A percentile compares a stretch with the other conserved stretches of the same genome.
Conservation (phyloP, 2,113 vertebrate genomes). For the Murina feae region DNA sequence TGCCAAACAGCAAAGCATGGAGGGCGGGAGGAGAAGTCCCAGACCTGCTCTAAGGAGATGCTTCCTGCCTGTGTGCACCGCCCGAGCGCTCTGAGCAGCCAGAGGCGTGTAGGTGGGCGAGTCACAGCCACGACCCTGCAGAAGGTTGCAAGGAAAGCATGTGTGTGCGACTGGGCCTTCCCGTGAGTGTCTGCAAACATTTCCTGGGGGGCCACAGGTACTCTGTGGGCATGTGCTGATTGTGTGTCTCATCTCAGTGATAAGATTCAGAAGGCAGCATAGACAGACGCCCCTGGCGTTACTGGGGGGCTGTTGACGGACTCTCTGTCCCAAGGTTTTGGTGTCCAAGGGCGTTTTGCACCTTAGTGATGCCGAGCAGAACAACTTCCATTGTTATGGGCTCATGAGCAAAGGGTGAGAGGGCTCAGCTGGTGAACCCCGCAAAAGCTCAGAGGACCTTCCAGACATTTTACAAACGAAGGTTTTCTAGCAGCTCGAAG, state of each 20-base stretch:
- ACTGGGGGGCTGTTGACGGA: neutral
- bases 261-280: neutral
- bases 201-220: neutral
- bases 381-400: neutral
- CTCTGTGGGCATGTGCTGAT: neutral
- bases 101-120: neutral
- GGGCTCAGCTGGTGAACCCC: neutral
- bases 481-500: neutral
- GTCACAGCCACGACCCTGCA: neutral
- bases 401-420: neutral
- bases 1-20: neutral
- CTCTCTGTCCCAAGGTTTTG: neutral
- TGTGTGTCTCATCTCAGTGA: neutral
- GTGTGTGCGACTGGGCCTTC: neutral
- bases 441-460: neutral
- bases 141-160: neutral
- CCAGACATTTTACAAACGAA: neutral
- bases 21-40: neutral
- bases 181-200: neutral
- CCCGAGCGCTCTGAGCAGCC: neutral
- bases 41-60: neutral
- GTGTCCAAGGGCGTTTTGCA: neutral
- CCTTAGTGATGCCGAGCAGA: neutral
- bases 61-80: neutral
- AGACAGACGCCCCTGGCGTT: neutral